phyloP scores from a whole-genome alignment of 2,113 vertebrate species.

The Microtus ochrogaster region DNA sequence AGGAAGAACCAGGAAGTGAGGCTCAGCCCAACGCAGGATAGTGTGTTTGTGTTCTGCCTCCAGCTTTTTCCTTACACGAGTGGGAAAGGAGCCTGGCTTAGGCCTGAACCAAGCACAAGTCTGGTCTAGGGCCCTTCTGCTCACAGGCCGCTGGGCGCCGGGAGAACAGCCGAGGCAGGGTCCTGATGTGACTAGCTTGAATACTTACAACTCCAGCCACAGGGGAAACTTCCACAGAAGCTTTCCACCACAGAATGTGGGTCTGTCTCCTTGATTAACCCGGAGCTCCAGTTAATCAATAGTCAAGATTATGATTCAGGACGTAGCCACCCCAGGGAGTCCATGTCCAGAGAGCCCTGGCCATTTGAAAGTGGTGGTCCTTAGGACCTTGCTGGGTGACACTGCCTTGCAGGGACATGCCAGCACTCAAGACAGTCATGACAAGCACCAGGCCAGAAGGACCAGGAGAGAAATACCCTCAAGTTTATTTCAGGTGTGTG shows the following conservation, averaged over 20 bases:
- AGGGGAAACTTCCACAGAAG: background rate
- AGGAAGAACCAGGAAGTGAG: background rate
- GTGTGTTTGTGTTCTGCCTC: background rate
- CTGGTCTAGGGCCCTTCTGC: background rate
- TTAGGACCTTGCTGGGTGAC: background rate
- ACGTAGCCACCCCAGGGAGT: fast-evolving
- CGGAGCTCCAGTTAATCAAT: fast-evolving
- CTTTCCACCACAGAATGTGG: background rate
- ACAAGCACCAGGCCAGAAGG: fast-evolving
- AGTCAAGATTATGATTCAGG: fast-evolving
- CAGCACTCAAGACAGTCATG: background rate
- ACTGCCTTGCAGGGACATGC: fast-evolving
- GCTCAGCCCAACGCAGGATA: fast-evolving
- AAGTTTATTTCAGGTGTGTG: background rate
- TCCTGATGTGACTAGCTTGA: background rate
- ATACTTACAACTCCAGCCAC: background rate
- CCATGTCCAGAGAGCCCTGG: background rate
- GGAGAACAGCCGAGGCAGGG: fast-evolving
- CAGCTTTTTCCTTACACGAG: fast-evolving
- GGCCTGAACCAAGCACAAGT: background rate
- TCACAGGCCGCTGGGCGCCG: background rate
- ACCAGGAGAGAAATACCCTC: fast-evolving
- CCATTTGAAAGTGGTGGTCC: background rate
- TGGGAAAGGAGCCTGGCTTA: background rate
- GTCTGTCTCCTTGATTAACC: background rate